Evolutionary conservation across 2,113 vertebrate species (phyloP).

Genomic region (Megaceryle maxima): DNA sequence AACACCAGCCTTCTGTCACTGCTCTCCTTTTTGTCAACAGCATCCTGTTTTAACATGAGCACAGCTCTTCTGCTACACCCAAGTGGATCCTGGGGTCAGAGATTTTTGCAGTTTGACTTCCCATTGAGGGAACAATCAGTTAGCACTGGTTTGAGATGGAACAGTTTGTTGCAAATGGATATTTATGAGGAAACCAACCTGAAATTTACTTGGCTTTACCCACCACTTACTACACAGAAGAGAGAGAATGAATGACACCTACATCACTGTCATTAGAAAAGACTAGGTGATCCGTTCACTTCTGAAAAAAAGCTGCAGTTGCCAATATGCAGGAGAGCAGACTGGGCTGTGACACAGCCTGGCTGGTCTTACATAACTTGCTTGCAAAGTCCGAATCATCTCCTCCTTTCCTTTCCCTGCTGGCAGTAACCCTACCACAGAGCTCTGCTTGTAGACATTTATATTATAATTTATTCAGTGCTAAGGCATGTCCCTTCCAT

Average conservation of each 20-base stretch:
- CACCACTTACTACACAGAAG: rapidly evolving
- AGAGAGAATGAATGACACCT: rapidly evolving
- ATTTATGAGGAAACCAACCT: background rate
- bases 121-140: background rate
- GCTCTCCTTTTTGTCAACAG: background rate
- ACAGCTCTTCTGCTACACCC: background rate
- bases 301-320: background rate
- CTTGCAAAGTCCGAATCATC: background rate
- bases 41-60: background rate
- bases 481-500: background rate
- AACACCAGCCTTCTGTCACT: background rate
- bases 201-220: background rate
- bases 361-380: background rate
- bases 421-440: background rate
- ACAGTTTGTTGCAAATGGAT: background rate
- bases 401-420: background rate
- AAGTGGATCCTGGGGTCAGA: background rate
- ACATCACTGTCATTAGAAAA: background rate
- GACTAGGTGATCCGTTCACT: background rate
- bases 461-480: rapidly evolving
- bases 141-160: background rate
- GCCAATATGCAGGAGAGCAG: background rate
- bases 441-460: background rate
- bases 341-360: background rate
- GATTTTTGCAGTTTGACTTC: background rate